Base-by-base conservation (phyloP, 2,888 invertebrate species). In the Cristatella mucedo region DNA sequence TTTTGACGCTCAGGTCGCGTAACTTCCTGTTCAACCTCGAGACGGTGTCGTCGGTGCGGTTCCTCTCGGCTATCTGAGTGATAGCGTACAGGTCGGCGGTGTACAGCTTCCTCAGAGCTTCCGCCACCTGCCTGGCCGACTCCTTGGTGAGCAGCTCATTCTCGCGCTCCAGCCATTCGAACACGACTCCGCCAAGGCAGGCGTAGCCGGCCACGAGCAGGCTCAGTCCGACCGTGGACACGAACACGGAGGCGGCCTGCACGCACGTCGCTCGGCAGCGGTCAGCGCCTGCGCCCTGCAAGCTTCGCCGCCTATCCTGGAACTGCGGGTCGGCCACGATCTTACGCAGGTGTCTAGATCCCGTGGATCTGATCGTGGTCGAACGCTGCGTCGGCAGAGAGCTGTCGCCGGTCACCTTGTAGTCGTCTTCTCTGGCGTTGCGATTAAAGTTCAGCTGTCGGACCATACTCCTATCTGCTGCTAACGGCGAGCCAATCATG, bases 261-360 rank as follows among this genome's bases (percentile, higher is more conserved):
- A 36, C 26, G 24, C 36, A 36, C 13, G 26, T 22, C 22, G 36
- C 36, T n/a, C n/a, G n/a, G n/a, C n/a, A n/a, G n/a, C n/a, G n/a
- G n/a, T n/a, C n/a, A n/a, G n/a, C n/a, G n/a, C n/a, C n/a, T n/a
- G n/a, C n/a, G n/a, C n/a, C n/a, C n/a, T n/a, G n/a, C n/a, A n/a
- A n/a, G n/a, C n/a, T n/a, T n/a, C n/a, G n/a, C n/a, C n/a, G n/a
- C n/a, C n/a, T n/a, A n/a, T n/a, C n/a, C n/a, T n/a, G n/a, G n/a
- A n/a, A n/a, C n/a, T n/a, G n/a, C n/a, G n/a, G n/a, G n/a, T n/a
- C n/a, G n/a, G n/a, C n/a, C n/a, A n/a, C n/a, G n/a, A n/a, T n/a
- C n/a, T n/a, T n/a, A n/a, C n/a, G n/a, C n/a, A n/a, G n/a, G n/a
- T n/a, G n/a, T n/a, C n/a, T n/a, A n/a, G n/a, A n/a, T n/a, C n/a